Evolutionary conservation across 2,888 invertebrate genomes (phyloP).

Genomic region (Tethea ocularis): DNA sequence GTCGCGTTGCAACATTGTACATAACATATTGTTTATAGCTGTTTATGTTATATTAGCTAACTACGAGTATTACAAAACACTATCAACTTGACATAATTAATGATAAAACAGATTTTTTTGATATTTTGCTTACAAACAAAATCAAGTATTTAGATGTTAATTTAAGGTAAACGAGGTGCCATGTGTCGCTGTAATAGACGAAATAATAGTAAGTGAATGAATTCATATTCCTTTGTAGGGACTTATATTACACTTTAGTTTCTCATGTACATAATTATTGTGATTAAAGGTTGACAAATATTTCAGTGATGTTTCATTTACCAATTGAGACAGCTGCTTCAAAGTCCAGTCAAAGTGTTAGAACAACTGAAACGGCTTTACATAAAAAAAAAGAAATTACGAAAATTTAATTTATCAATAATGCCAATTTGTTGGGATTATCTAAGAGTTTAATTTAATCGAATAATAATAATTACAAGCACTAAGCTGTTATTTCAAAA

Average conservation of each 20-base stretch:
- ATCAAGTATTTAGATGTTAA: not conserved
- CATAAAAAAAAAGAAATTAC: too few relatives aligned
- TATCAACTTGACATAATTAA: not conserved
- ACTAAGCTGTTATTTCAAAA: too few relatives aligned
- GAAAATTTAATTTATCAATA: too few relatives aligned
- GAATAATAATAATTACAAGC: too few relatives aligned
- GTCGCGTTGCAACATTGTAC: not conserved
- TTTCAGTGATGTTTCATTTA: constrained; percentile 1
- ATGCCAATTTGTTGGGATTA: too few relatives aligned
- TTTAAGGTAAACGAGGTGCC: constrained; percentile 36
- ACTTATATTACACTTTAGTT: constrained; percentile 11
- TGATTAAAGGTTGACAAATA: constrained; percentile 6
- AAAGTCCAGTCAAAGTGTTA: too few relatives aligned
- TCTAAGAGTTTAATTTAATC: too few relatives aligned
- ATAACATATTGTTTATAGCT: not conserved
- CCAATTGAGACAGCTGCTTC: not conserved
- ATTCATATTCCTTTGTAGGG: constrained; percentile 28
- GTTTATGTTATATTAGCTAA: not conserved
- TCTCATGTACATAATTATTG: constrained; percentile 21
- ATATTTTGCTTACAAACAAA: not conserved
- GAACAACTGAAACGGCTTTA: too few relatives aligned
- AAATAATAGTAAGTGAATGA: constrained; percentile 23
- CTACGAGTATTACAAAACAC: not conserved
- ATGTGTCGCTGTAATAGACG: constrained; percentile 32
- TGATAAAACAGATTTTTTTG: not conserved